These are phyloP conservation scores for Trissolcus japonicus DNA, from an alignment of 2,888 invertebrate species.

Conservation along the genomic window DNA sequence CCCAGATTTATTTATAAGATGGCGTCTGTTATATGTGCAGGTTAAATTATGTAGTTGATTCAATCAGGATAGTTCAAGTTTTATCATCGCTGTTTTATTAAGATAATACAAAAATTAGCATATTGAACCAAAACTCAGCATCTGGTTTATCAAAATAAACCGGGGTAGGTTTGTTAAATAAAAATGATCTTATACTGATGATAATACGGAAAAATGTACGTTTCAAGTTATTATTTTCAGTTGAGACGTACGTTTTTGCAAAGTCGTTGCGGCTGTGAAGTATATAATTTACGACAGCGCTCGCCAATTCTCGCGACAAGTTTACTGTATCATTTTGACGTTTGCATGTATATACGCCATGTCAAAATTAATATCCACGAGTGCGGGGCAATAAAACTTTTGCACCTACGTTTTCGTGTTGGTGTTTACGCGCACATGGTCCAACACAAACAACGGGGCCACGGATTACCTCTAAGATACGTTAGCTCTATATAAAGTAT, in stretches of 20 bases:
- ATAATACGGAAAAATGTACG: too few relatives aligned
- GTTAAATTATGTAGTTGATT: too few relatives aligned
- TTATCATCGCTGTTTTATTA: too few relatives aligned
- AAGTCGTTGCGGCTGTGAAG: not conserved
- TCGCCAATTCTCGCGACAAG: conserved; percentile 14
- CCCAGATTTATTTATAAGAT: conserved; percentile 61
- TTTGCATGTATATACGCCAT: conserved; percentile 8
- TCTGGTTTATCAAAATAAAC: too few relatives aligned
- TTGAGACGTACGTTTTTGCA: not conserved
- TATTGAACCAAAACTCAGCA: too few relatives aligned
- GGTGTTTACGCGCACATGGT: conserved; percentile 20
- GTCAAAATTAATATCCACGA: conserved; percentile 48
- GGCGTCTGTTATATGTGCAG: conserved; percentile 3
- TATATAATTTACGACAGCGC: too few relatives aligned
- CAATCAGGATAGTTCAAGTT: too few relatives aligned
- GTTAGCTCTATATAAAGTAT: conserved; percentile 56
- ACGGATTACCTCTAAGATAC: conserved; percentile 51
- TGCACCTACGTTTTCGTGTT: conserved; percentile 20
- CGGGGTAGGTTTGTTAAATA: too few relatives aligned
- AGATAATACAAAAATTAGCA: not conserved
- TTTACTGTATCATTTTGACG: conserved; percentile 32
- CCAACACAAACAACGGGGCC: conserved; percentile 33
- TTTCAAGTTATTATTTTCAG: too few relatives aligned
- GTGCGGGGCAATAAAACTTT: conserved; percentile 39
- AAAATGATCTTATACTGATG: too few relatives aligned